Evolutionary conservation across 1,140 invertebrate genomes (phyloP), one percentile per base, ranked within the genome.

Genomic region (Venustaconcha ellipsiformis): DNA sequence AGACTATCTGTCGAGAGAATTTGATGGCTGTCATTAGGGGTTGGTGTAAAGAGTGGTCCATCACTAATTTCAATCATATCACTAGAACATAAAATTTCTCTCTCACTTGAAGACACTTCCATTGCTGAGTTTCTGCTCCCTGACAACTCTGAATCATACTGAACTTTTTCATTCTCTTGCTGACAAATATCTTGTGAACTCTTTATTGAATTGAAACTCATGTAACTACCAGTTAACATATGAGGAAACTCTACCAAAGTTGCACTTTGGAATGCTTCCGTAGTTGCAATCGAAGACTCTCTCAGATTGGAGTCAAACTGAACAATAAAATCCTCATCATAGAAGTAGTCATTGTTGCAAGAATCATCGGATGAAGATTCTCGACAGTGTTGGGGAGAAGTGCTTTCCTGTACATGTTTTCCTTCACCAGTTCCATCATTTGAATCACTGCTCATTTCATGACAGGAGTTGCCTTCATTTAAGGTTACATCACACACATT

Each of bases 11-110:
- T 80, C 1, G 82, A 84, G 55, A 60, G 67, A 14, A 68, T 64
- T 26, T 58, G 65, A 70, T 73, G 73, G 37, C 72, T 56, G 13
- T 84, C 83, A 14, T 71, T 72, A 18, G 84, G 84, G 2, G 87
- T 83, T 20, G 85, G 85, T 57, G 87, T 87, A 72, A 88, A 88
- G 14, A 88, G 72, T 1, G 87, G 87, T 57, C 86, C 86, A 70
- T 86, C 85, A 74, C 85, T 86, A 57, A 87, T 83, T 57, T 88
- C 83, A 14, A 88, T 78, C 81, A 87, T 83, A 68, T 88, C 87
- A 85, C 85, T 88, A 13, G 85, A 87, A 64, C 84, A 86, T 82
- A 88, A 83, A 82, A 88, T 86, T 64, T 87, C 84, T n/a, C 84
- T 78, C 72, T 87, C 85, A 78, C 85, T 87, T 14, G 85, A 83